phyloP scores from a whole-genome alignment of 2,113 vertebrate genomes.

The Enhydra lutris region DNA sequence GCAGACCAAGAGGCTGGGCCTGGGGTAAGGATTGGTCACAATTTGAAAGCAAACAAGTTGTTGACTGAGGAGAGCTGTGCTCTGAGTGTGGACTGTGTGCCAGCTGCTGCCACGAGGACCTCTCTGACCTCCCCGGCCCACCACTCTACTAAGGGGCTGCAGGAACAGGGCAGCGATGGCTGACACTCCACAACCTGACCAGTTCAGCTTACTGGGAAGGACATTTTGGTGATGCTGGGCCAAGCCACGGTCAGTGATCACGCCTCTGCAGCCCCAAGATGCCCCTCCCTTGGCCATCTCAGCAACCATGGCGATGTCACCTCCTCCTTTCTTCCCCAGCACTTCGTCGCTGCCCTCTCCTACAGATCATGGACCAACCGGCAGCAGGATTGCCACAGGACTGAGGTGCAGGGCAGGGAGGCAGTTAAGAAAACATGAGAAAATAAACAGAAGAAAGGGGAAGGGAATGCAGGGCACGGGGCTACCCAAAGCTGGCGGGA shows the following conservation, averaged over 20 bases:
- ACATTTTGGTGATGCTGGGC: neutral
- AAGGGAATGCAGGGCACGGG: neutral
- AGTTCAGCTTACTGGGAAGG: neutral
- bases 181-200: neutral
- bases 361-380: neutral
- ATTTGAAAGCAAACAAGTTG: neutral
- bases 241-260: neutral
- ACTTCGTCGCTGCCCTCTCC: neutral
- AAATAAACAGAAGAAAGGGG: neutral
- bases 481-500: neutral
- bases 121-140: neutral
- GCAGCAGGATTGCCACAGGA: neutral
- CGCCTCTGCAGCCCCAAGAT: neutral
- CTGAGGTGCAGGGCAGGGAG: neutral
- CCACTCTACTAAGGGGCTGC: rapidly evolving
- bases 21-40: neutral
- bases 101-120: neutral
- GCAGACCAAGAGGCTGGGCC: neutral
- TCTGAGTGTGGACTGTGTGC: neutral
- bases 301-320: neutral
- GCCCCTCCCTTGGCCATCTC: too few species aligned
- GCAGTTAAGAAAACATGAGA: neutral
- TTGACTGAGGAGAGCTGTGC: neutral
- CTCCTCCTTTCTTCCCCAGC: neutral
- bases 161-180: neutral